Percentiles rank a stretch among this genome's conserved stretches.
These are phyloP conservation scores for Sericinus montela DNA, from an alignment of 2,888 invertebrate genomes.

Conservation along the genomic window DNA sequence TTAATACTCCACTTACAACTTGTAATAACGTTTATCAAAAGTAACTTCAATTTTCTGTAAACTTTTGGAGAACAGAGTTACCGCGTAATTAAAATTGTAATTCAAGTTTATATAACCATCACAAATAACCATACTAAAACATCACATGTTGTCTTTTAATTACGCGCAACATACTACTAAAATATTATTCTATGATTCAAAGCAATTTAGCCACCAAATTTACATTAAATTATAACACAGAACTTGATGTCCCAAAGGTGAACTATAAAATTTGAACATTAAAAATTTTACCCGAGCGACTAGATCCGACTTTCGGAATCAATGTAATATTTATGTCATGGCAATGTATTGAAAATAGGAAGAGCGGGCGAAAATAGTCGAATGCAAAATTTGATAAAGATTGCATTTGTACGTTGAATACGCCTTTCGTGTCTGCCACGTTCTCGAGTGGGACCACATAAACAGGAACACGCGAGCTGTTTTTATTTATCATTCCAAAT, in stretches of 20 bases:
- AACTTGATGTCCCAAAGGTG: too few relatives aligned
- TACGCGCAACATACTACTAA: not conserved
- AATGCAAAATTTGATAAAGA: slow-evolving; percentile 12
- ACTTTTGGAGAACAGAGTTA: too few relatives aligned
- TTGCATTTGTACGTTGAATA: slow-evolving; percentile 15
- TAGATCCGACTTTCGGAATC: not conserved
- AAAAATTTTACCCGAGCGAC: not conserved
- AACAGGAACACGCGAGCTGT: slow-evolving; percentile 13
- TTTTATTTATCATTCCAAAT: slow-evolving; percentile 13
- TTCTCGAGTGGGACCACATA: slow-evolving; percentile 12
- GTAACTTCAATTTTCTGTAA: too few relatives aligned
- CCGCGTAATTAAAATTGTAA: not conserved
- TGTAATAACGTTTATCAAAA: too few relatives aligned
- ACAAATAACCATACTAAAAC: not conserved
- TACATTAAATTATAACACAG: too few relatives aligned
- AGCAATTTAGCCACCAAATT: not conserved
- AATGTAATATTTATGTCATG: slow-evolving; percentile 10
- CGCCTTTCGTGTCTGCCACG: slow-evolving; percentile 1
- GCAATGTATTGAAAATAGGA: slow-evolving; percentile 8
- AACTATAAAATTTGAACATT: not conserved
- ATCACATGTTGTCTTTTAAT: not conserved
- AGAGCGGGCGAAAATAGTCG: slow-evolving; percentile 1
- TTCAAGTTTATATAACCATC: not conserved
- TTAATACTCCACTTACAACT: too few relatives aligned
- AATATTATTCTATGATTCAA: not conserved